phyloP scores from a whole-genome alignment of 2,113 vertebrate genomes.

The Zapornia atra region DNA sequence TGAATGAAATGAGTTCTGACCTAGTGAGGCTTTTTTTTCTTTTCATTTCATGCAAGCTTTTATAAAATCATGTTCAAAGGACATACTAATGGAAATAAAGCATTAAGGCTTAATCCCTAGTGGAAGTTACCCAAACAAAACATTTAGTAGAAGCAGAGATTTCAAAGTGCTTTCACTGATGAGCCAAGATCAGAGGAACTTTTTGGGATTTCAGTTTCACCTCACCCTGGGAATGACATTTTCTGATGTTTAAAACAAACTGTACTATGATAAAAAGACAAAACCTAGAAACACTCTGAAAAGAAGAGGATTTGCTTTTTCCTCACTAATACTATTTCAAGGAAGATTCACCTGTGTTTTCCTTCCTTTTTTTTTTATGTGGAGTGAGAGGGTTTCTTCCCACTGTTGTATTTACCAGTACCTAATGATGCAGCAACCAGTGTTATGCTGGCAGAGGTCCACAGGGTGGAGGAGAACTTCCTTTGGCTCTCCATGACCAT shows the following conservation, averaged over 20 bases:
- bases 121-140: slow-evolving; percentile 60
- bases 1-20: slow-evolving; percentile 20
- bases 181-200: slow-evolving; percentile 32
- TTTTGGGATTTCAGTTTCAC: slow-evolving; percentile 26
- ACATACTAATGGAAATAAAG: slow-evolving; percentile 55
- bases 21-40: not conserved
- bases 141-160: slow-evolving; percentile 3
- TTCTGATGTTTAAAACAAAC: slow-evolving; percentile 8
- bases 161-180: slow-evolving; percentile 34
- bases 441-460: not conserved
- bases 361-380: not conserved
- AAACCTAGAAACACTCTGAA: not conserved
- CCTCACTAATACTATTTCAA: not conserved
- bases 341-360: not conserved
- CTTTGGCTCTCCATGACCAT: not conserved
- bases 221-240: slow-evolving; percentile 7
- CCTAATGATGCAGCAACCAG: not conserved
- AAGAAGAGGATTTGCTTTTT: not conserved
- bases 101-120: slow-evolving; percentile 29
- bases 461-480: not conserved
- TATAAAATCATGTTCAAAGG: slow-evolving; percentile 32
- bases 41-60: slow-evolving; percentile 46
- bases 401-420: not conserved
- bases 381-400: not conserved
- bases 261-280: not conserved